phyloP scores from a whole-genome alignment of 2,113 vertebrate genomes.

The Conger conger region DNA sequence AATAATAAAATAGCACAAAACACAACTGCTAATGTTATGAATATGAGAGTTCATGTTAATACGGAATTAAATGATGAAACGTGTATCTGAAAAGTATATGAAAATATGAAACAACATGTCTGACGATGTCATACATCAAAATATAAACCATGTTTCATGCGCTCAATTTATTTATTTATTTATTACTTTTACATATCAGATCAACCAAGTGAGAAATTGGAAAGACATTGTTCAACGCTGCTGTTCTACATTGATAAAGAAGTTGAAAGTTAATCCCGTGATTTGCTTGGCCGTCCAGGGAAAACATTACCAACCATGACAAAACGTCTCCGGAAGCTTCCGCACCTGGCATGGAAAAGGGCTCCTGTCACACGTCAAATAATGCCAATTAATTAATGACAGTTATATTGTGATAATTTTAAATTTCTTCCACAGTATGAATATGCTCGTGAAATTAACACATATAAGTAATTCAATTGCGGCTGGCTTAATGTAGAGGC shows the following conservation, averaged over 20 bases:
- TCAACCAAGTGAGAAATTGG: slow-evolving; percentile 56
- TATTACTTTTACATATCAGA: slow-evolving; percentile 51
- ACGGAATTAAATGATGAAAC: slow-evolving; percentile 39
- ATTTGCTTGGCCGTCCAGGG: slow-evolving; percentile 31
- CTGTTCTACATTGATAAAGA: slow-evolving; percentile 44
- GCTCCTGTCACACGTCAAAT: slow-evolving; percentile 22
- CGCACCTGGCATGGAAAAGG: neutral
- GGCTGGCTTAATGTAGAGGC: neutral
- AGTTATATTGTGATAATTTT: neutral
- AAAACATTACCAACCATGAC: slow-evolving; percentile 13
- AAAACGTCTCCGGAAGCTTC: neutral
- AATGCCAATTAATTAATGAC: slow-evolving; percentile 6
- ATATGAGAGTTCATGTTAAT: too few relatives aligned
- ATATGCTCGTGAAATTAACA: neutral
- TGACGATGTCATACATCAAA: slow-evolving; percentile 41
- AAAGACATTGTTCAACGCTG: slow-evolving; percentile 46
- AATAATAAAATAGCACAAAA: slow-evolving; percentile 19
- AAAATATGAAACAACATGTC: slow-evolving; percentile 42
- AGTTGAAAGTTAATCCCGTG: slow-evolving; percentile 41
- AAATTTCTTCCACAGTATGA: neutral
- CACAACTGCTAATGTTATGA: neutral
- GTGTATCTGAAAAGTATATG: slow-evolving; percentile 42
- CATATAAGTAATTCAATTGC: neutral
- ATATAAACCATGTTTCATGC: slow-evolving; percentile 50
- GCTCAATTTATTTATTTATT: slow-evolving; percentile 25